phyloP scores from a whole-genome alignment of 2,888 invertebrate genomes.

The Acronicta aceris region DNA sequence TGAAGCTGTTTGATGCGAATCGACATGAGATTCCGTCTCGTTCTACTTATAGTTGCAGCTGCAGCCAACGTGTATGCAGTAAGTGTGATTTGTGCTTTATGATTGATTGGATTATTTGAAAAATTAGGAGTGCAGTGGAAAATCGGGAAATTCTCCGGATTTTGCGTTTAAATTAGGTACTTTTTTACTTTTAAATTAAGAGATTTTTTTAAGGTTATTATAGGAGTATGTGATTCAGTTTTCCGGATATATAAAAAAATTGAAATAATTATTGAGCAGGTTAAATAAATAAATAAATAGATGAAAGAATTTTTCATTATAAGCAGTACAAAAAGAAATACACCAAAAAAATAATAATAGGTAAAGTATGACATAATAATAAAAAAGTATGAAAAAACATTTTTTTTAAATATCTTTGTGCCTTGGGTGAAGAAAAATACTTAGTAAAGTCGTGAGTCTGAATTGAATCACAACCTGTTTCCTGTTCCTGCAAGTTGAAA shows the following conservation, averaged over 20 bases:
- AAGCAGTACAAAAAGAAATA: no score
- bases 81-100: conserved; percentile 45
- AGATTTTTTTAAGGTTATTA: no score
- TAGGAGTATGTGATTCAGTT: no score
- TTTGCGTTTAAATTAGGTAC: not conserved
- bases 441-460: conserved; percentile 29
- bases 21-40: conserved; percentile 55
- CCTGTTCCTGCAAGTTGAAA: conserved; percentile 32
- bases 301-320: no score
- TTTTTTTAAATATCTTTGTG: no score
- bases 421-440: conserved; percentile 21
- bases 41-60: conserved; percentile 43
- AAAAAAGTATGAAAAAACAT: no score
- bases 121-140: conserved; percentile 8
- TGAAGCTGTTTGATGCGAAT: conserved; percentile 52
- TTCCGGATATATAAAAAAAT: no score
- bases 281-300: no score
- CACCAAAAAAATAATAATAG: no score
- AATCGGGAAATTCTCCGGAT: not conserved
- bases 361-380: no score
- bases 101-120: not conserved
- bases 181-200: no score
- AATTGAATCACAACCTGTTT: conserved; percentile 43
- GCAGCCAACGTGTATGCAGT: conserved; percentile 38
- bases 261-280: no score